These are phyloP conservation scores for Heliornis fulica DNA, from an alignment of 2,113 vertebrate genomes.

Conservation along the genomic window DNA sequence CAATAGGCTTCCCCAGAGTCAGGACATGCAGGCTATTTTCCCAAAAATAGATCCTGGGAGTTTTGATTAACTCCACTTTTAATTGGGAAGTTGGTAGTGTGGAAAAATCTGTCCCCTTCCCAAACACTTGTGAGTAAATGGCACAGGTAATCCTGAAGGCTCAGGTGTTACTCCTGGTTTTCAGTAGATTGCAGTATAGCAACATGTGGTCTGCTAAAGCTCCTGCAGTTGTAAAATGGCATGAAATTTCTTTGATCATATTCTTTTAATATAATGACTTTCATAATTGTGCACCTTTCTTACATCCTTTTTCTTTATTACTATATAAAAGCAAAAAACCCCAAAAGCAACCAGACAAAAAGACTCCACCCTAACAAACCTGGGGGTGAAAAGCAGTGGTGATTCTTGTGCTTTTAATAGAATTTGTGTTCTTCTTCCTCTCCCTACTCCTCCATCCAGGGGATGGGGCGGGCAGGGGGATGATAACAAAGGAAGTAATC, in stretches of 20 bases:
- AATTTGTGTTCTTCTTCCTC: background rate
- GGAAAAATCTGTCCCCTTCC: background rate
- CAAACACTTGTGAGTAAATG: background rate
- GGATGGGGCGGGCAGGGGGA: no score
- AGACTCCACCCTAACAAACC: no score
- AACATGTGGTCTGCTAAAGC: background rate
- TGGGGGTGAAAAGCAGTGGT: background rate
- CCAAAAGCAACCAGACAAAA: background rate
- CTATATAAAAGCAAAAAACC: background rate
- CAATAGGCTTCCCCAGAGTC: background rate
- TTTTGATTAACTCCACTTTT: background rate
- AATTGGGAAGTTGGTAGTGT: background rate
- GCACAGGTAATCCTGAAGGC: background rate
- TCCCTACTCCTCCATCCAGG: fast-evolving
- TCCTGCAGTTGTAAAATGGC: background rate
- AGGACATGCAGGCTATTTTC: background rate
- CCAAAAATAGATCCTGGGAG: background rate
- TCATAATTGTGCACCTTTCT: background rate
- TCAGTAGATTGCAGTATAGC: background rate
- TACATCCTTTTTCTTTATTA: background rate
- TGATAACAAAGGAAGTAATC: no score
- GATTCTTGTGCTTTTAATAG: background rate
- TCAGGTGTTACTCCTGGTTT: background rate
- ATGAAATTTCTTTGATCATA: background rate
- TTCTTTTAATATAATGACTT: background rate